Percentiles rank a stretch among this genome's conserved stretches.
These are phyloP conservation scores for Apostichopus leukothele DNA, from an alignment of 53 echinoderm and acorn worm species.

Conservation along the genomic window DNA sequence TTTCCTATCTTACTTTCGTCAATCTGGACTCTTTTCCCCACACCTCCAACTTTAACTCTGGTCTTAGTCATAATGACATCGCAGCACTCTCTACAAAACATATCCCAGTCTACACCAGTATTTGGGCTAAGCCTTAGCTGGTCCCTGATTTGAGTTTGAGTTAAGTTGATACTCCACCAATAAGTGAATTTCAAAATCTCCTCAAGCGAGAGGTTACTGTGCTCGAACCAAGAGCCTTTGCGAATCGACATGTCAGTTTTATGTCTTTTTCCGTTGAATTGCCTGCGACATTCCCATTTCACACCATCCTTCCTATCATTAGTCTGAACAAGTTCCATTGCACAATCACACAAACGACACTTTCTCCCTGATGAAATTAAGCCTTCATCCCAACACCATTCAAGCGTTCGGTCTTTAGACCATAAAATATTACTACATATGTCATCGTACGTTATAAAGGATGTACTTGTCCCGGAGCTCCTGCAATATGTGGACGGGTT, in stretches of 20 bases:
- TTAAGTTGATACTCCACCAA: slow-evolving; percentile 51
- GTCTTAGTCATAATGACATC: not conserved
- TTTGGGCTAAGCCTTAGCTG: slow-evolving; percentile 25
- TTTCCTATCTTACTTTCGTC: slow-evolving; percentile 48
- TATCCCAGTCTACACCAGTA: slow-evolving; percentile 57
- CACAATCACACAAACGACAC: not conserved
- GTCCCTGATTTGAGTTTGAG: slow-evolving; percentile 32
- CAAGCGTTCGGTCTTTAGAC: not conserved
- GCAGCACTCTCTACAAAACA: not conserved
- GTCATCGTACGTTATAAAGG: not conserved
- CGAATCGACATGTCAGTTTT: not conserved
- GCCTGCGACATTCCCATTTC: not conserved
- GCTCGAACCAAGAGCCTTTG: not conserved
- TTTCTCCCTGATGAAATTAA: not conserved
- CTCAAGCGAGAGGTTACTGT: not conserved
- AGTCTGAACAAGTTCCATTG: not conserved
- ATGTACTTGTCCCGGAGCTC: not conserved
- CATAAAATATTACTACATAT: slow-evolving; percentile 10
- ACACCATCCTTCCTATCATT: not conserved
- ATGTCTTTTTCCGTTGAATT: not conserved
- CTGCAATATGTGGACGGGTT: too few species aligned
- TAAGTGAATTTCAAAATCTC: slow-evolving; percentile 49
- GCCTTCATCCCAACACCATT: not conserved
- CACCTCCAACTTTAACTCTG: not conserved
- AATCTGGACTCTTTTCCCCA: slow-evolving; percentile 34